These are phyloP conservation scores for Monodelphis domestica DNA, from an alignment of 2,797 vertebrate species.

Conservation along the genomic window DNA sequence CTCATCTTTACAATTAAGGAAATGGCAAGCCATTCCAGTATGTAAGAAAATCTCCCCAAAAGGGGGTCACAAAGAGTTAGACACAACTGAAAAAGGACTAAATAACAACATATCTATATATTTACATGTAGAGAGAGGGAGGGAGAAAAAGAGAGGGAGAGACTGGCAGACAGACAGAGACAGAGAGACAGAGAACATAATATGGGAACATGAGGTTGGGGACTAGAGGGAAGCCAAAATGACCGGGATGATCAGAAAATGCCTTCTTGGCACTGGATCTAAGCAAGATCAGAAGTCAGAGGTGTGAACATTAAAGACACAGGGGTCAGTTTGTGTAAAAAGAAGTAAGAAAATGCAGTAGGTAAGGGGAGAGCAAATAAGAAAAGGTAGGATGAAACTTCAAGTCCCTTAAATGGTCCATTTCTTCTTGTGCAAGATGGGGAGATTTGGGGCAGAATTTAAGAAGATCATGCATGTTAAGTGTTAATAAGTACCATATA, in stretches of 20 bases:
- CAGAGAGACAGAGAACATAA: no score
- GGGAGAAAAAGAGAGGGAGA: no score
- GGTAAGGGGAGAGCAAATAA: not conserved
- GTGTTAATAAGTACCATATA: not conserved
- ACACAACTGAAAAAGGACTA: no score
- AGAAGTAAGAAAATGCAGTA: not conserved
- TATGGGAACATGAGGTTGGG: no score
- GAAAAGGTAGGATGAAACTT: not conserved
- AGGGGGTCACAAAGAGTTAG: no score
- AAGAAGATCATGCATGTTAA: not conserved
- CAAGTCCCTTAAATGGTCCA: not conserved
- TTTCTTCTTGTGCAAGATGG: not conserved
- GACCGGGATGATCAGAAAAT: not conserved
- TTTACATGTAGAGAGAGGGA: no score
- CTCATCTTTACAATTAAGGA: no score
- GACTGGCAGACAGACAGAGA: no score
- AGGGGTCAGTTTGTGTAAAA: not conserved
- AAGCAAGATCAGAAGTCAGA: not conserved
- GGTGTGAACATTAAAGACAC: not conserved
- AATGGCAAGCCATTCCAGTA: no score
- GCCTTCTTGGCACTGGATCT: not conserved
- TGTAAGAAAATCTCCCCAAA: no score
- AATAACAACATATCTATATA: no score
- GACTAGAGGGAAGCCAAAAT: not conserved
- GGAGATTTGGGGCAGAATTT: not conserved